phyloP scores from a whole-genome alignment of 92 coral and sea anemone genomes.

The Siderastrea radians region DNA sequence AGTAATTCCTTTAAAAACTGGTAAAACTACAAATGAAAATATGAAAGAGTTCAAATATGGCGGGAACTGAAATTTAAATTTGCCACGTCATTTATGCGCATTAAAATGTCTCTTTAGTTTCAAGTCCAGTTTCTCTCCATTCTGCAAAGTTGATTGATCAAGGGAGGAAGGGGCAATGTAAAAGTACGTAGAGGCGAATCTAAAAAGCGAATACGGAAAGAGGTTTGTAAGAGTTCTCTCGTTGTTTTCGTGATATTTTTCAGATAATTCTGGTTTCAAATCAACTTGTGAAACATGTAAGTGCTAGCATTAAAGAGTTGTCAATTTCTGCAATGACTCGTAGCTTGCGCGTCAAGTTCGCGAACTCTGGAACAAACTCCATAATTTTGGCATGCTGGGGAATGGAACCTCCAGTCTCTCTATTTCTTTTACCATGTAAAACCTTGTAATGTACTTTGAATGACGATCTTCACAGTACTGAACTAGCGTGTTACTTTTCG shows the following conservation, averaged over 20 bases:
- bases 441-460: background rate
- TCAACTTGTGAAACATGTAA: too few species aligned
- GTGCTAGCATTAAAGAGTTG: too few species aligned
- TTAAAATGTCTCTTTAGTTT: constrained; percentile 4
- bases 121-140: background rate
- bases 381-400: background rate
- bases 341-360: too few species aligned
- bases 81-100: background rate
- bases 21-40: too few species aligned
- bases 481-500: too few species aligned
- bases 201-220: too few species aligned
- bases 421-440: background rate
- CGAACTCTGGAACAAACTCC: background rate
- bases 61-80: background rate
- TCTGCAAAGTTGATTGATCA: background rate
- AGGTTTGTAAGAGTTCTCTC: too few species aligned
- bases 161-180: background rate
- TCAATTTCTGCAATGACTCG: too few species aligned
- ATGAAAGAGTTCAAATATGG: constrained; percentile 12
- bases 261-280: too few species aligned
- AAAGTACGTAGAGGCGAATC: too few species aligned
- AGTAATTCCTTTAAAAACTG: background rate
- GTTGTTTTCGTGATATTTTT: too few species aligned
- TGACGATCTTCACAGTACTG: too few species aligned
- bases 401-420: background rate